Evolutionary conservation across 2,888 invertebrate species (phyloP), one percentile per base, ranked within the genome.

Genomic region (Timandra comae): DNA sequence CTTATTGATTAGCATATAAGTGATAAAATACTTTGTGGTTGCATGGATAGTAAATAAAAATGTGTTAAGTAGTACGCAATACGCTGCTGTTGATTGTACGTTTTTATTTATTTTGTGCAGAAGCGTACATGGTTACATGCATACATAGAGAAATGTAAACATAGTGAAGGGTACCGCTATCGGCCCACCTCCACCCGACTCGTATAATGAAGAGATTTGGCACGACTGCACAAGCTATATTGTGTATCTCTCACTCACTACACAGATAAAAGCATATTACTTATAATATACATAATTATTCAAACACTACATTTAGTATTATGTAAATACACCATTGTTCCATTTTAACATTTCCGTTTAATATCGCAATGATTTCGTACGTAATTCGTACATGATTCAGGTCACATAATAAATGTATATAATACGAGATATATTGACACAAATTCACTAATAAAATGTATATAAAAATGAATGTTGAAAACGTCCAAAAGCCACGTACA

Each of bases 131-230:
- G 16, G 16, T 16, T 16, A 16, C 16, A 16, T 3, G 3, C 3
- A 3, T 5, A 5, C 27, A 67, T 68, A 56, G 65, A 56, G 52
- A 33, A 46, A 55, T 60, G 66, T 66, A 70, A 67, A 67, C 66
- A 43, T 2, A 63, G 62, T 55, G 67, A 63, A 62, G 65, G 58
- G 73, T 65, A 68, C 70, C 67, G 75, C 68, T 70, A 66, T 70
- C 68, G 63, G 58, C 49, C 59, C 58, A 49, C 51, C 40, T 36
- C 38, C 56, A 55, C 52, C 60, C 67, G 65, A 68, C 73, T 73
- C 71, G 70, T 74, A 72, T 79, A 79, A 82, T 79, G 74, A 80
- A 80, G 78, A 80, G 77, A 82, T 82, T 80, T 80, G 81, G 82
- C 81, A 79, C 79, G 79, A 75, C 58, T 68, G 67, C 67, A 63